Base-by-base conservation (phyloP, 2,888 invertebrate genomes). In the Drosophila seclusa region DNA sequence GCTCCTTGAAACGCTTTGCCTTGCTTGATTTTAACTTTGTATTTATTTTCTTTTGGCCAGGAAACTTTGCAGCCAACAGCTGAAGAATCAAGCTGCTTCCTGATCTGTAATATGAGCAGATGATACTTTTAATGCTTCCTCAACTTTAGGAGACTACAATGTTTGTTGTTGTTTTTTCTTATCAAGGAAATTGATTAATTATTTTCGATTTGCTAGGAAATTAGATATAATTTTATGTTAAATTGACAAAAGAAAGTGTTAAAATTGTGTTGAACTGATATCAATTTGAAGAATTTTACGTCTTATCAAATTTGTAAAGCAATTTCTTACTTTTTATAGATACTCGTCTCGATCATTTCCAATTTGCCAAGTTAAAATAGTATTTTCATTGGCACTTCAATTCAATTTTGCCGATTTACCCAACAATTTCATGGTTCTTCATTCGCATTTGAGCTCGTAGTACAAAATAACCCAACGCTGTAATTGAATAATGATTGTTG, bases 401-500 rank as follows among this genome's bases (percentile, higher is more conserved):
- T 32, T 34, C 29, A 16, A 50, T 63, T 69, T 62, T 55, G 13
- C 53, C 54, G 40, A 40, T 60, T 76, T 63, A 59, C 18, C 65
- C 59, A 48, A 62, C 49, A 62, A 50, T 59, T 68, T 74, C 32
- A 60, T 63, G 49, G 60, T 58, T 60, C 75, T 60, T 63, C 53
- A 61, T 57, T 58, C 62, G 62, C 67, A 66, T 64, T 77, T 60
- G 29, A 49, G 29, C 18, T 18, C 11, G 36, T 54, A 54, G 64
- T 54, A 64, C 49, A 64, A 64, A 45, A 45, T 24, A 58, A 59
- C 48, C 34, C 57, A 68, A 52, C 57, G 29, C 49, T 68, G 55
- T 76, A 78, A 78, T 78, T 78, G 78, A 78, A 76, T 78, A 78
- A 77, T 77, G 76, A 62, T 53, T 58, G 79, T 79, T 66, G 80